These are phyloP conservation scores for Drosophila pandora DNA, from an alignment of 1,140 invertebrate species.

Conservation along the genomic window DNA sequence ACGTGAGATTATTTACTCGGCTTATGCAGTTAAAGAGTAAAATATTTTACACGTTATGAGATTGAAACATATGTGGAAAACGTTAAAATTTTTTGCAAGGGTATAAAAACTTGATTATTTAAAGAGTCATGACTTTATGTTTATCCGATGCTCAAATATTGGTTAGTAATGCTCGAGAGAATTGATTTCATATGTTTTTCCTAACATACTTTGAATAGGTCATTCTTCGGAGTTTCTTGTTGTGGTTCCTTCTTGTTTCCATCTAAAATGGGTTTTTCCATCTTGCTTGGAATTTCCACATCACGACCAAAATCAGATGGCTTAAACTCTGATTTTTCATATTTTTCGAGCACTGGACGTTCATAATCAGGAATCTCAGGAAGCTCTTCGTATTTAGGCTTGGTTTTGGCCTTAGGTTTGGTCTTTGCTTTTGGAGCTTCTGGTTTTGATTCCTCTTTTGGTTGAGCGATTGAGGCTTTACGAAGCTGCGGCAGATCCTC, in stretches of 20 bases:
- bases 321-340: conserved; percentile 84
- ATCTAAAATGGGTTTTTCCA: conserved; percentile 76
- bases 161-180: no score
- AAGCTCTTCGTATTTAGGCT: conserved; percentile 87
- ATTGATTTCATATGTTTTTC: not conserved
- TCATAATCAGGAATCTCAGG: conserved; percentile 90
- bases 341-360: conserved; percentile 85
- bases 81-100: not conserved
- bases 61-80: no score
- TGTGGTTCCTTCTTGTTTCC: conserved; percentile 54
- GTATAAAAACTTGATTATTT: no score
- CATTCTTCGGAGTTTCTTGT: conserved; percentile 55
- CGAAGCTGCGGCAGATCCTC: conserved; percentile 81
- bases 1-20: no score
- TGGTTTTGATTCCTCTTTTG: conserved; percentile 68
- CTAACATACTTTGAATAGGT: conserved; percentile 66
- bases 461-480: conserved; percentile 65
- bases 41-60: no score
- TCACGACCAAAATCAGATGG: conserved; percentile 73
- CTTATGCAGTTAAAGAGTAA: no score
- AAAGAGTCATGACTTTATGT: no score
- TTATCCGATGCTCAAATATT: no score
- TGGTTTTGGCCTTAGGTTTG: conserved; percentile 85
- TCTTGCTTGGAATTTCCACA: conserved; percentile 74
- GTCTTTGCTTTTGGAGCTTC: conserved; percentile 83